Conservation (phyloP, 1,140 invertebrate genomes). For the Drosophila quadrilineata region DNA sequence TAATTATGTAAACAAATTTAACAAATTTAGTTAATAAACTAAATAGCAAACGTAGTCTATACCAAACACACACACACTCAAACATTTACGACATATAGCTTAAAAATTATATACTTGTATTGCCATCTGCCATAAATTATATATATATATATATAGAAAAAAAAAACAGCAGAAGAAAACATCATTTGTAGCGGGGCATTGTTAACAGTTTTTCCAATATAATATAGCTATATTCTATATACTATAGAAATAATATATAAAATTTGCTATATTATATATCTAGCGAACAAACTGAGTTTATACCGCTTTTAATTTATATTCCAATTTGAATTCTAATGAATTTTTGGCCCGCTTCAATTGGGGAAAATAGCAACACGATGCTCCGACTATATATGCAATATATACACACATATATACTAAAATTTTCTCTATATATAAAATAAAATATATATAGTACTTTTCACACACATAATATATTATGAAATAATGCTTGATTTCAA, state of each 20-base stretch:
- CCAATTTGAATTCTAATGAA: no score
- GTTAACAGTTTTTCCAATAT: no score
- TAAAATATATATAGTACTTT: no score
- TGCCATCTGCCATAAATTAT: slow-evolving; percentile 50
- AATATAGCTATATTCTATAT: no score
- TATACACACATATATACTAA: slow-evolving; percentile 17
- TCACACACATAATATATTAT: slow-evolving; percentile 24
- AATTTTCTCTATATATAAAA: slow-evolving; percentile 17
- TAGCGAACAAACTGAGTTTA: no score
- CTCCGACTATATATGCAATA: slow-evolving; percentile 5
- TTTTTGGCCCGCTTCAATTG: no score
- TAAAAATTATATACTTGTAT: slow-evolving; percentile 57
- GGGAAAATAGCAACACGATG: no score
- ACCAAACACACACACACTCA: slow-evolving; percentile 41
- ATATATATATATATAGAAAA: slow-evolving; percentile 1
- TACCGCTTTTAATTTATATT: no score
- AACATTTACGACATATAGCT: slow-evolving; percentile 45
- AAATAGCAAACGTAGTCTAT: slow-evolving; percentile 67
- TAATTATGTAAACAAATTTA: no score
- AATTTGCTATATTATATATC: no score
- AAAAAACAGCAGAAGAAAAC: background rate
- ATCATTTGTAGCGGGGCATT: no score
- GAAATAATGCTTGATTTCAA: slow-evolving; percentile 71
- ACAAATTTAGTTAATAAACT: slow-evolving; percentile 58
- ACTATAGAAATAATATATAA: no score